Conservation (phyloP, 2,888 invertebrate genomes). For the Listrodromus nycthemerus region DNA sequence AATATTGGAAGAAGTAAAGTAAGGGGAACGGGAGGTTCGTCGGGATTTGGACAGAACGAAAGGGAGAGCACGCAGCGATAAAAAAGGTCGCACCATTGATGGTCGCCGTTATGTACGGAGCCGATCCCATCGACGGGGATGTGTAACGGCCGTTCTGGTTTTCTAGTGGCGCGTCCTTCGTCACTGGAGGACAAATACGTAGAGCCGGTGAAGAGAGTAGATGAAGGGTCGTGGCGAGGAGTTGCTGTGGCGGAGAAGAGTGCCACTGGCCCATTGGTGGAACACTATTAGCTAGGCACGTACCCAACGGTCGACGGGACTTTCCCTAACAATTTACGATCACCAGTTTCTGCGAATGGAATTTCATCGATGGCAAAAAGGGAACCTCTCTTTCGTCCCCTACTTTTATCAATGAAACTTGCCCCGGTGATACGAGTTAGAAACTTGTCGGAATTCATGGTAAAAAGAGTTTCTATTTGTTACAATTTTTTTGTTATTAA, state of each 20-base stretch:
- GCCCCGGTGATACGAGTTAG: conserved; percentile 36
- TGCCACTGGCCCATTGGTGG: conserved; percentile 40
- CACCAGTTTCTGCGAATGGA: conserved; percentile 37
- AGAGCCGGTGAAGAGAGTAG: conserved; percentile 37
- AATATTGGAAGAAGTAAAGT: conserved; percentile 62
- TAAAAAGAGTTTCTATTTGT: too few relatives aligned
- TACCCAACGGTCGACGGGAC: conserved; percentile 35
- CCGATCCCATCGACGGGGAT: conserved; percentile 34
- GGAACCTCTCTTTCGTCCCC: conserved; percentile 26
- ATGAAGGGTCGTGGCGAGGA: conserved; percentile 41
- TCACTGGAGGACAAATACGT: background rate
- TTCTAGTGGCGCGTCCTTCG: too few relatives aligned
- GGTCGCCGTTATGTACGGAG: conserved; percentile 46
- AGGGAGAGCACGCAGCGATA: conserved; percentile 42
- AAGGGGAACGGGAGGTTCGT: conserved; percentile 58
- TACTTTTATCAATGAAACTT: conserved; percentile 75
- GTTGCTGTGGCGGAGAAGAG: conserved; percentile 42
- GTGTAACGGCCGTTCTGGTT: conserved; percentile 19
- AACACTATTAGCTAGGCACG: conserved; percentile 60
- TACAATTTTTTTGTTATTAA: too few relatives aligned
- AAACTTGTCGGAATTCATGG: conserved; percentile 49
- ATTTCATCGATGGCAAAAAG: conserved; percentile 21
- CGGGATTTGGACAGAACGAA: conserved; percentile 17
- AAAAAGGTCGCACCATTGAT: conserved; percentile 44
- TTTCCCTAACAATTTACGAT: conserved; percentile 59